Conservation (phyloP, 2,113 vertebrate genomes). For the Anolis carolinensis region DNA sequence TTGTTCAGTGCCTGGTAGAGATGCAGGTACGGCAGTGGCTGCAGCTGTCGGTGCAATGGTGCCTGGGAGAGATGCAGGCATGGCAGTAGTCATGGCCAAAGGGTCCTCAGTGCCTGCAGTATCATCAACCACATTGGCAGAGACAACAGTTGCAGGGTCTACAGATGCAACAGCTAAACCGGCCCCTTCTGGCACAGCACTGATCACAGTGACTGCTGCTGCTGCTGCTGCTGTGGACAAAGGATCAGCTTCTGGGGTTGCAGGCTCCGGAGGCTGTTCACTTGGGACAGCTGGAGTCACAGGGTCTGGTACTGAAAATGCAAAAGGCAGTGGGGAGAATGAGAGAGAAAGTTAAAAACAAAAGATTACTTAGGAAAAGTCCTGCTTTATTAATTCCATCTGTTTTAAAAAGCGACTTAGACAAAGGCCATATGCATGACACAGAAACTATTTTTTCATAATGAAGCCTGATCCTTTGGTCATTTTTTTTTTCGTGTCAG, state of each 20-base stretch:
- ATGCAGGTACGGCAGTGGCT: accelerated
- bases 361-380: neutral
- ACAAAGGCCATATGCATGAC: neutral
- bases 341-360: neutral
- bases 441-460: neutral
- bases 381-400: neutral
- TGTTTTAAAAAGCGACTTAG: neutral
- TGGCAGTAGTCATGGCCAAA: neutral
- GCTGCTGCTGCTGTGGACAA: neutral
- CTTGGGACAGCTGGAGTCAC: slow-evolving; percentile 55
- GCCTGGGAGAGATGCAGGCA: slow-evolving; percentile 20
- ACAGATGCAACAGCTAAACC: neutral
- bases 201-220: neutral
- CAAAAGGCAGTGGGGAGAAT: neutral
- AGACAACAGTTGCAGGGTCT: slow-evolving; percentile 7
- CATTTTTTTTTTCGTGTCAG: too few species aligned
- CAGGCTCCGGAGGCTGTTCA: neutral
- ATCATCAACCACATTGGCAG: neutral
- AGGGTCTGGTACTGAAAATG: slow-evolving; percentile 31
- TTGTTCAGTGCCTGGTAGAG: neutral
- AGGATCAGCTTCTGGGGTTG: neutral
- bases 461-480: neutral
- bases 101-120: neutral
- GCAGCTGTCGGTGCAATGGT: neutral
- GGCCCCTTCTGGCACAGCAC: neutral